Conservation (phyloP, 1,140 invertebrate genomes). For the Globodera rostochiensis region DNA sequence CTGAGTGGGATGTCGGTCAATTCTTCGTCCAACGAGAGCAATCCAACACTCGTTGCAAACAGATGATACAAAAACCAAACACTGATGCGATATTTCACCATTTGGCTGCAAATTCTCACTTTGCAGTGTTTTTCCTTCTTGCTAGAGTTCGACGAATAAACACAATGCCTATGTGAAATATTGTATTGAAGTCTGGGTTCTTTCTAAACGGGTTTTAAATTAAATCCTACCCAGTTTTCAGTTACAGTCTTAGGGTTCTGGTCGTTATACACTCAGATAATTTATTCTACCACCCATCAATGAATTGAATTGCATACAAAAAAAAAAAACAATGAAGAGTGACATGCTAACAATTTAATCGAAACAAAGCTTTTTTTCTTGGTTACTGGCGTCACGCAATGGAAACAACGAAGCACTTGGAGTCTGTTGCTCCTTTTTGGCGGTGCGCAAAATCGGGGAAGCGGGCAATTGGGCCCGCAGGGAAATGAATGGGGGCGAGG, state of each 20-base stretch:
- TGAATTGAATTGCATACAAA: too few species aligned
- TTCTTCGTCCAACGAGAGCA: not conserved
- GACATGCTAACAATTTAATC: not conserved
- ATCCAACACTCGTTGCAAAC: not conserved
- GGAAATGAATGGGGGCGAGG: not conserved
- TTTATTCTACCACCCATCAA: too few species aligned
- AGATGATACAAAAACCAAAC: not conserved
- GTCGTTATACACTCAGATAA: too few species aligned
- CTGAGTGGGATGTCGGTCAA: constrained; percentile 18
- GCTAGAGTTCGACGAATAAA: too few species aligned
- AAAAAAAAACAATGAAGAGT: too few species aligned
- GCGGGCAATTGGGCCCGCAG: too few species aligned
- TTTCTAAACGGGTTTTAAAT: too few species aligned
- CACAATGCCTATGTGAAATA: too few species aligned
- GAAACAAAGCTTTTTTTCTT: not conserved
- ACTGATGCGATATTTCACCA: not conserved
- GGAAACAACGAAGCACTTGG: not conserved
- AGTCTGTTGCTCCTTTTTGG: not conserved
- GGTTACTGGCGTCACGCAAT: not conserved
- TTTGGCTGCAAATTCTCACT: not conserved
- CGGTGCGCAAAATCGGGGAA: not conserved
- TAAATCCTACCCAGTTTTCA: too few species aligned
- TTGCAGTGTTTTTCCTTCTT: not conserved
- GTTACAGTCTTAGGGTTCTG: too few species aligned
- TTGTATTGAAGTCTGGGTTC: too few species aligned